These are phyloP conservation scores for Coenobita brevimanus DNA, from an alignment of 1,140 invertebrate genomes.

Conservation along the genomic window DNA sequence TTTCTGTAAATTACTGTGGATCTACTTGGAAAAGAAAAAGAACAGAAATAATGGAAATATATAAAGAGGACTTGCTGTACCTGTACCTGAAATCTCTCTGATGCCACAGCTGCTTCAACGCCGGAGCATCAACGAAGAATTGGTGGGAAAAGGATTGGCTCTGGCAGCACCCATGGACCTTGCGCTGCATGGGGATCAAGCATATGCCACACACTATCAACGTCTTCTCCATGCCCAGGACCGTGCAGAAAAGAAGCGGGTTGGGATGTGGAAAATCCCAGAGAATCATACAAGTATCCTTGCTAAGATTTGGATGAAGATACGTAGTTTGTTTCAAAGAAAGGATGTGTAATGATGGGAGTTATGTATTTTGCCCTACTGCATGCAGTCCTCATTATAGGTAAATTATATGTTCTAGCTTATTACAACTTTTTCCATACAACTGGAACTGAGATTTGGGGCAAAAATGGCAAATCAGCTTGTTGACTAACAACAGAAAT, in stretches of 20 bases:
- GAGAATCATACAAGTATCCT: neutral
- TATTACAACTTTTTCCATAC: no score
- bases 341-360: neutral
- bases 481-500: no score
- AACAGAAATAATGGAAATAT: no score
- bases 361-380: no score
- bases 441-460: no score
- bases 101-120: neutral
- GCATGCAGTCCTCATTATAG: no score
- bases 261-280: slow-evolving; percentile 29
- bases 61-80: no score
- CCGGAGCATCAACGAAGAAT: slow-evolving; percentile 26
- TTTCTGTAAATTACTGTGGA: no score
- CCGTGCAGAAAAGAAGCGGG: neutral
- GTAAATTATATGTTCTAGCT: no score
- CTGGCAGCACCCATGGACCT: slow-evolving; percentile 27
- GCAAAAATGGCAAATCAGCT: no score
- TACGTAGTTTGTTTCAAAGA: neutral
- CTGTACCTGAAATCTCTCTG: no score
- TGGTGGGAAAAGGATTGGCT: slow-evolving; percentile 21
- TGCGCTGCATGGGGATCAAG: slow-evolving; percentile 1
- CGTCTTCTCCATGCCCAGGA: slow-evolving; percentile 12
- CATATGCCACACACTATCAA: slow-evolving; percentile 4
- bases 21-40: no score
- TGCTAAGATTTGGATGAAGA: neutral